phyloP scores from a whole-genome alignment of 2,113 vertebrate genomes.

The Dryoscopus gambensis region DNA sequence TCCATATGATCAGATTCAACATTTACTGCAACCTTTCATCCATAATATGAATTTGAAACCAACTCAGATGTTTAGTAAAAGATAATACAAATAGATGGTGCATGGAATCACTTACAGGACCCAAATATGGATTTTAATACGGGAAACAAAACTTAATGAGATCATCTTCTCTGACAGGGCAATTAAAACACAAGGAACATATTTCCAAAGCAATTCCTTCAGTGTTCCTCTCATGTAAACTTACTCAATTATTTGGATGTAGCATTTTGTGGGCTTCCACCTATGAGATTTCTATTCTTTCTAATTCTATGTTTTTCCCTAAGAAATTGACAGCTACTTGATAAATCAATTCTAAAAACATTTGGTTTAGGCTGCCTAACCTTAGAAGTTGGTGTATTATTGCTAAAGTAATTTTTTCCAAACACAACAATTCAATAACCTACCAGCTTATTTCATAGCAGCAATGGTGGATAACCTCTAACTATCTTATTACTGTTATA shows the following conservation, averaged over 20 bases:
- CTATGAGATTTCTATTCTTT: not conserved
- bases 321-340: not conserved
- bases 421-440: not conserved
- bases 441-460: not conserved
- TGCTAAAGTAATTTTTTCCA: not conserved
- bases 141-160: not conserved
- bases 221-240: not conserved
- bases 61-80: not conserved
- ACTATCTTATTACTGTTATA: not conserved
- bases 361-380: not conserved
- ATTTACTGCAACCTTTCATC: not conserved
- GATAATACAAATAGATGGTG: not conserved
- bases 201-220: not conserved
- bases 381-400: not conserved
- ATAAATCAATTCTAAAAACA: not conserved
- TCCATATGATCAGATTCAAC: not conserved
- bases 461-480: not conserved
- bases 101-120: not conserved
- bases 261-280: not conserved
- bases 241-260: not conserved
- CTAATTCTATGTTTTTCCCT: not conserved
- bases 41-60: not conserved
- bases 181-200: not conserved
- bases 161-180: not conserved
- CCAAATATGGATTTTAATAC: not conserved